phyloP scores from a whole-genome alignment of 2,888 invertebrate species.

The Cylloceria caligata region DNA sequence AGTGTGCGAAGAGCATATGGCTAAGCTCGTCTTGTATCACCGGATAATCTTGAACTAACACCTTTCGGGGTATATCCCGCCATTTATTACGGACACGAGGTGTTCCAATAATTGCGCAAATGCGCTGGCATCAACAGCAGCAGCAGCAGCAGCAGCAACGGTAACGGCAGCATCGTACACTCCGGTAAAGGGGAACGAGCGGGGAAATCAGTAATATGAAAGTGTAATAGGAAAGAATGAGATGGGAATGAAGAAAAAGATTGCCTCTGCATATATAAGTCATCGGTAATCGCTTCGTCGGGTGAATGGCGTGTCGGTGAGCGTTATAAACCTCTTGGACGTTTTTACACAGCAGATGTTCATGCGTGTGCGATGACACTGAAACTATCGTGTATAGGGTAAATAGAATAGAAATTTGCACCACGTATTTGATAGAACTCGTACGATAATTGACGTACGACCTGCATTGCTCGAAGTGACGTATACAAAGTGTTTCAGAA shows the following conservation, averaged over 20 bases:
- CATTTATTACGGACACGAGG: slow-evolving; percentile 82
- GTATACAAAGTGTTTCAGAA: too few species aligned
- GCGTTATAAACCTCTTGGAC: slow-evolving; percentile 4
- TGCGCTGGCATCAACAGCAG: slow-evolving; percentile 60
- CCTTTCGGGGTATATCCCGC: slow-evolving; percentile 82
- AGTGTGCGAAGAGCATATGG: slow-evolving; percentile 56
- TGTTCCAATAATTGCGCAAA: slow-evolving; percentile 84
- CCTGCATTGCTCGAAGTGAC: too few species aligned
- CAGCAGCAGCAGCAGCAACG: background rate
- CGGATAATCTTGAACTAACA: slow-evolving; percentile 83
- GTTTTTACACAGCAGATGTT: background rate
- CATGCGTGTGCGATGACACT: background rate
- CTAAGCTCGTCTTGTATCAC: slow-evolving; percentile 75
- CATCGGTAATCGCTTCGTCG: slow-evolving; percentile 77
- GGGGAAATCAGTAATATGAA: slow-evolving; percentile 38
- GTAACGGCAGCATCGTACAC: slow-evolving; percentile 4
- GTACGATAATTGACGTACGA: too few species aligned
- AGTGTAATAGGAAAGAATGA: slow-evolving; percentile 22
- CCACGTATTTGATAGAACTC: slow-evolving; percentile 72
- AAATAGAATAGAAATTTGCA: slow-evolving; percentile 27
- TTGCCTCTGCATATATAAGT: slow-evolving; percentile 80
- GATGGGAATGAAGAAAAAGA: slow-evolving; percentile 57
- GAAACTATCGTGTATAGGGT: background rate
- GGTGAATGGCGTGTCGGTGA: slow-evolving; percentile 16
- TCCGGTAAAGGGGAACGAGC: slow-evolving; percentile 30